phyloP scores from a whole-genome alignment of 2,113 vertebrate genomes.

The Chaetodon auriga region DNA sequence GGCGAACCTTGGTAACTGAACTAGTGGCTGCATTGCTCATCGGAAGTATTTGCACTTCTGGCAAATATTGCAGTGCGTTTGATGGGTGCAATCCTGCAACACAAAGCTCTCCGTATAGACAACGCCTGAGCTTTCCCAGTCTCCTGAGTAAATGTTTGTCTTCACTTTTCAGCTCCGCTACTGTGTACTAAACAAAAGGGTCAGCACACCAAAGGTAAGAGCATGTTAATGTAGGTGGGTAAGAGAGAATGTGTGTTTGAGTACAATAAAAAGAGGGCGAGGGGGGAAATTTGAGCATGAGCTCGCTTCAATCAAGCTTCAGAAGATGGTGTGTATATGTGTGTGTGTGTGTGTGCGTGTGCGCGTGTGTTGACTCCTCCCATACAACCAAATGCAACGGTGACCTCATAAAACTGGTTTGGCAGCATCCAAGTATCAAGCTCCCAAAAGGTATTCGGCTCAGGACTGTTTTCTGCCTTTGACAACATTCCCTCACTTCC shows the following conservation, averaged over 20 bases:
- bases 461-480: neutral
- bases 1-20: neutral
- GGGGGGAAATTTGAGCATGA: constrained; percentile 35
- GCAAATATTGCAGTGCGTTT: neutral
- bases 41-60: neutral
- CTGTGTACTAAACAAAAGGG: constrained; percentile 62
- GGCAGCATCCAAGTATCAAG: constrained; percentile 51
- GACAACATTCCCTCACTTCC: constrained; percentile 42
- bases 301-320: constrained; percentile 23
- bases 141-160: constrained; percentile 62
- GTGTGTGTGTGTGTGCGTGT: neutral
- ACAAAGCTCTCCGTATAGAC: neutral
- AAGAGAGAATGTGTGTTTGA: neutral
- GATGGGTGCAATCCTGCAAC: neutral
- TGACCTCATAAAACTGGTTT: constrained; percentile 73
- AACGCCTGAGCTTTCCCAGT: constrained; percentile 23
- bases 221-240: neutral
- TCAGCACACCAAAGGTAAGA: constrained; percentile 23
- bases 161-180: constrained; percentile 34
- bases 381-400: constrained; percentile 40
- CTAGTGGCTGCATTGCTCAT: neutral
- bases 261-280: constrained; percentile 19
- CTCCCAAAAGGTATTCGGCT: neutral
- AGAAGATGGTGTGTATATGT: neutral
- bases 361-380: constrained; percentile 45